Percentiles rank a stretch among this genome's conserved stretches.
phyloP scores from a whole-genome alignment of 2,797 vertebrate genomes.

The Microcaecilia unicolor region DNA sequence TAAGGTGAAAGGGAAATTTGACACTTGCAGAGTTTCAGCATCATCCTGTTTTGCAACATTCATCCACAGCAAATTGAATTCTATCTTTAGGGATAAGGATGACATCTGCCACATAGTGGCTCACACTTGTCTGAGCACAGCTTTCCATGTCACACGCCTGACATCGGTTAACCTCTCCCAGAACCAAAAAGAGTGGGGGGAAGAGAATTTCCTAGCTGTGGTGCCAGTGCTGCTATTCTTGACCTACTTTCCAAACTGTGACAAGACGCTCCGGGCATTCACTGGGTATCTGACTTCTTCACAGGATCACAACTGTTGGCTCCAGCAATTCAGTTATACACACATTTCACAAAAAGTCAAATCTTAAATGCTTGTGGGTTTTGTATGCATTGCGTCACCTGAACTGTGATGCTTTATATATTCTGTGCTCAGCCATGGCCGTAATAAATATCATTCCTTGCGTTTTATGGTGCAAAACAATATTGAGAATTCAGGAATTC shows the following conservation, averaged over 20 bases:
- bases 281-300: too few relatives aligned
- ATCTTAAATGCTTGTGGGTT: too few relatives aligned
- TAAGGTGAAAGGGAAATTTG: slow-evolving; percentile 18
- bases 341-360: too few relatives aligned
- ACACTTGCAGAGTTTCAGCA: slow-evolving; percentile 6
- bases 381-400: too few relatives aligned
- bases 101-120: slow-evolving; percentile 35
- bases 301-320: too few relatives aligned
- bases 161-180: slow-evolving; percentile 40
- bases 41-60: slow-evolving; percentile 26
- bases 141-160: slow-evolving; percentile 37
- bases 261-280: slow-evolving; percentile 12
- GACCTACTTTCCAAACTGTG: slow-evolving; percentile 41
- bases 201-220: slow-evolving; percentile 15
- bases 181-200: slow-evolving; percentile 20
- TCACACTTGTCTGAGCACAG: slow-evolving; percentile 42
- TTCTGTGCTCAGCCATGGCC: too few relatives aligned
- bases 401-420: too few relatives aligned
- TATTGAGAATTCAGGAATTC: too few relatives aligned
- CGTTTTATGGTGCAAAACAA: too few relatives aligned
- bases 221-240: slow-evolving; percentile 24
- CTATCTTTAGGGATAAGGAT: slow-evolving; percentile 39
- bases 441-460: too few relatives aligned
- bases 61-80: slow-evolving; percentile 34
- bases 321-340: too few relatives aligned